Conservation (phyloP, 2,888 invertebrate species). For the Pecten maximus region DNA sequence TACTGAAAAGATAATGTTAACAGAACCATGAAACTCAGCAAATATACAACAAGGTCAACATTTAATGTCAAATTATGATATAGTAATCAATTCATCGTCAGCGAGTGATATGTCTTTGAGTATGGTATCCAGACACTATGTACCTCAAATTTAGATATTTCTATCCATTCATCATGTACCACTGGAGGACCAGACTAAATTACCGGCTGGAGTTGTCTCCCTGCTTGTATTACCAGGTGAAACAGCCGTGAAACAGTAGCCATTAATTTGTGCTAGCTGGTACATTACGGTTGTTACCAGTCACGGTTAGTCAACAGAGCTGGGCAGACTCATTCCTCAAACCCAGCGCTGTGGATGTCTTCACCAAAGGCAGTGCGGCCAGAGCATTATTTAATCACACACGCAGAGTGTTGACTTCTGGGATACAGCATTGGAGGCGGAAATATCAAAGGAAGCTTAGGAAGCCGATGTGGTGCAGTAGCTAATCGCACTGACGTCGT, state of each 20-base stretch:
- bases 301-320: not conserved
- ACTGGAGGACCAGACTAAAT: not conserved
- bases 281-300: not conserved
- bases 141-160: not conserved
- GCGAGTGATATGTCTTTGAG: too few relatives aligned
- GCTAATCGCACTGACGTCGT: slow-evolving; percentile 1
- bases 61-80: not conserved
- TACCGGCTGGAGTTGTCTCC: not conserved
- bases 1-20: too few relatives aligned
- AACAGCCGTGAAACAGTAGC: not conserved
- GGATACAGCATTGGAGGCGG: not conserved
- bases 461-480: not conserved
- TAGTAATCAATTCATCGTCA: too few relatives aligned
- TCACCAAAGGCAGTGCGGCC: not conserved
- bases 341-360: not conserved
- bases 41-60: too few relatives aligned
- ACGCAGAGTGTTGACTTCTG: not conserved
- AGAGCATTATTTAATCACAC: not conserved
- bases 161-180: not conserved
- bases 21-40: too few relatives aligned
- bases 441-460: slow-evolving; percentile 20
- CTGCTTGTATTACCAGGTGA: not conserved
- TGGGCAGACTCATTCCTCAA: not conserved
- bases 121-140: too few relatives aligned
- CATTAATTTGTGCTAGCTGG: not conserved